A percentile compares a stretch with the other conserved stretches of the same genome.
Evolutionary conservation across 2,888 invertebrate species (phyloP).

Genomic region (Nomada fucata): DNA sequence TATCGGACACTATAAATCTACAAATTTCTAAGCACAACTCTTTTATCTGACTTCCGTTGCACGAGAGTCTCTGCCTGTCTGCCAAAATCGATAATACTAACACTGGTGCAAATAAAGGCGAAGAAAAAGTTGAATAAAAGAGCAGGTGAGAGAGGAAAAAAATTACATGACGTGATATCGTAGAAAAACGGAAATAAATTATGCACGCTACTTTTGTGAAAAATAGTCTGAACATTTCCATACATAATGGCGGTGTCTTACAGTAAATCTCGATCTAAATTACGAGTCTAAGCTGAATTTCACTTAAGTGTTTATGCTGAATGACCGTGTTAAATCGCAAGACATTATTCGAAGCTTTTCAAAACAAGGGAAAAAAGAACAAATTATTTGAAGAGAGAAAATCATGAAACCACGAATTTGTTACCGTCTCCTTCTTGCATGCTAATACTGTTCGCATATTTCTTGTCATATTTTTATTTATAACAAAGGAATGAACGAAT

Average conservation of each 20-base stretch:
- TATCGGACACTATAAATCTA: neutral
- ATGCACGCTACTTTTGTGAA: neutral
- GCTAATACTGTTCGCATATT: too few relatives aligned
- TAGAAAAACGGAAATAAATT: slow-evolving; percentile 5
- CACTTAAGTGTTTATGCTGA: neutral
- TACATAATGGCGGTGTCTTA: neutral
- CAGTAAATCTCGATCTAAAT: slow-evolving; percentile 19
- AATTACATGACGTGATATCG: neutral
- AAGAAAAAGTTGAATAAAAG: neutral
- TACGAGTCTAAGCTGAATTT: neutral
- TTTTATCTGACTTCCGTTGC: neutral
- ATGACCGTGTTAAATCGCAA: neutral
- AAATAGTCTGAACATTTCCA: slow-evolving; percentile 2
- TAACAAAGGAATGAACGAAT: too few relatives aligned
- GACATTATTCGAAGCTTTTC: neutral
- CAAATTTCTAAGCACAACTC: neutral
- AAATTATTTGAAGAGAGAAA: too few relatives aligned
- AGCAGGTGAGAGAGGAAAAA: neutral
- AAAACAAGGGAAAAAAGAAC: too few relatives aligned
- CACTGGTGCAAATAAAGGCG: neutral
- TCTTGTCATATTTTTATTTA: too few relatives aligned
- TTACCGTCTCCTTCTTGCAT: too few relatives aligned
- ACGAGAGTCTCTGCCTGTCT: too few relatives aligned
- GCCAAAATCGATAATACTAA: neutral
- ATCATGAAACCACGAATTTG: too few relatives aligned